Evolutionary conservation across 2,797 vertebrate genomes (phyloP), one percentile per base, ranked within the genome.

Genomic region (Tokudaia tokunoshimensis): DNA sequence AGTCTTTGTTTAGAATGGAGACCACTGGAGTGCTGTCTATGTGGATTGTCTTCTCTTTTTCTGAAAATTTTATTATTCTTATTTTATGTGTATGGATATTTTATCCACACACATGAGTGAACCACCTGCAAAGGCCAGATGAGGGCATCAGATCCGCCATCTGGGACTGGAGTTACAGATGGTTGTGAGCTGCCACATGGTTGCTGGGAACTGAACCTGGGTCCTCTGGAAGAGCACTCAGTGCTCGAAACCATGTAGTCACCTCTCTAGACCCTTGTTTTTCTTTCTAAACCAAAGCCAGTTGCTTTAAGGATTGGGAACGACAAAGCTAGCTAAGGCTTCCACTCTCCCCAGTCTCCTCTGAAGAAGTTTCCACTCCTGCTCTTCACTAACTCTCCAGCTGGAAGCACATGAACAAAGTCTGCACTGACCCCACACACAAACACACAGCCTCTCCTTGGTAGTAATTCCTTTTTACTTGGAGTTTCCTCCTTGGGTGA

Each of bases 1-100:
- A 50, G 20, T 78, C 52, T 61, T 92, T 59, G 12, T 96, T 94
- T 84, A 86, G 85, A 96, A 89, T 84, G 37, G 17, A 82, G 59
- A 19, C 24, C 83, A 37, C 26, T 76, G 29, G 20, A 47, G 20
- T 47, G 17, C 7, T 2, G 24, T 4, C 22, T 61, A 0, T 22
- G 34, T 52, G 44, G 52, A 67, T 90, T 78, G 15, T 63, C 8
- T 29, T 82, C 20, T 61, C 24, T 37, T 82, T 82, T 61, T 29
- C 24, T 44, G 37, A 24, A 83, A 31, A 61, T 29, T 83, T 19
- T 63, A 83, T 44, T 63, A 63, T 61, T 11, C 59, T 83, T 82
- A 61, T 61, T 61, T 41, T 31, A 63, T 63, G 37, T 31, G 57
- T 31, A 19, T 31, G 15, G 15, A 44, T 44, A 63, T 44, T 63